Evolutionary conservation across 2,113 vertebrate genomes (phyloP).

Genomic region (Tachysurus vachellii): DNA sequence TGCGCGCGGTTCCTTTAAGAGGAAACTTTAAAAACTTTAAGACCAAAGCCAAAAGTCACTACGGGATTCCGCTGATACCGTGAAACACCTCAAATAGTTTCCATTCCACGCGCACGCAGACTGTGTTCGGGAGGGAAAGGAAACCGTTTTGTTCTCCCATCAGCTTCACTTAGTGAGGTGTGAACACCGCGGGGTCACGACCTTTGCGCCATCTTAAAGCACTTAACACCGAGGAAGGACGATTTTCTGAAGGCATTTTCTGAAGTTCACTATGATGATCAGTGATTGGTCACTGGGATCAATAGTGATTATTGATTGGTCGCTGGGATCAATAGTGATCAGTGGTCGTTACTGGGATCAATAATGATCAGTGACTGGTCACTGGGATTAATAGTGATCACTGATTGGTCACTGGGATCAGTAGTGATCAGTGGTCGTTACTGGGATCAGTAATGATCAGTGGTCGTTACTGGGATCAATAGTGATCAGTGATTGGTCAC

Average conservation of each 20-base stretch:
- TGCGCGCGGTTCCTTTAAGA: no score
- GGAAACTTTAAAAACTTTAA: not conserved
- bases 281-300: no score
- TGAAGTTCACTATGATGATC: no score
- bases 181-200: not conserved
- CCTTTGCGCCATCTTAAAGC: not conserved
- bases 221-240: not conserved
- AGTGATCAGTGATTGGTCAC: not conserved
- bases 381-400: not conserved
- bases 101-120: not conserved
- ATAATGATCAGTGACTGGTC: no score
- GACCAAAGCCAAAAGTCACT: not conserved
- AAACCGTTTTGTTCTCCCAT: not conserved
- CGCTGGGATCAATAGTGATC: not conserved
- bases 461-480: not conserved
- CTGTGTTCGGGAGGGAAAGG: not conserved
- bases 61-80: not conserved
- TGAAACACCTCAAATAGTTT: not conserved
- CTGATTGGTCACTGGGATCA: not conserved
- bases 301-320: not conserved
- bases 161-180: not conserved
- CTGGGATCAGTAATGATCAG: not conserved
- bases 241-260: no score
- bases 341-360: not conserved
- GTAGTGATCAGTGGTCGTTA: not conserved